phyloP scores from a whole-genome alignment of 2,113 vertebrate species.

The Potamarius usumacintae region DNA sequence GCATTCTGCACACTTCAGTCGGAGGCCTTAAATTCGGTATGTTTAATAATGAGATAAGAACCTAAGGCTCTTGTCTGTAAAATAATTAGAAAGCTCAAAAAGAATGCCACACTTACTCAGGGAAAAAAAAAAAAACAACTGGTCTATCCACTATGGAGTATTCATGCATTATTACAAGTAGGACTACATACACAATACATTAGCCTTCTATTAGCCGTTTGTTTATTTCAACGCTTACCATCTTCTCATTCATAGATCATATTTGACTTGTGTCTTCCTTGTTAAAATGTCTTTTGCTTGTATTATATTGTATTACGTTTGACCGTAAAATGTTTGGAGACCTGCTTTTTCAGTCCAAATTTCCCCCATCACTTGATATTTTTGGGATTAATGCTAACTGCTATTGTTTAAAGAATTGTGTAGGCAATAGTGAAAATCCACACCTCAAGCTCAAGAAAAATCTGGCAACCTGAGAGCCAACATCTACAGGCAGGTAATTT shows the following conservation, averaged over 20 bases:
- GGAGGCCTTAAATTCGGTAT: neutral
- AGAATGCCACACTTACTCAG: neutral
- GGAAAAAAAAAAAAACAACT: neutral
- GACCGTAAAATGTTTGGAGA: neutral
- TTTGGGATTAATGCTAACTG: neutral
- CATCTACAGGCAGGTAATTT: neutral
- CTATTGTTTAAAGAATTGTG: neutral
- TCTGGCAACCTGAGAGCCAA: neutral
- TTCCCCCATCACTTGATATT: neutral
- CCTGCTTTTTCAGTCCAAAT: neutral
- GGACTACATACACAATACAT: neutral
- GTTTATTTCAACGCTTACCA: neutral
- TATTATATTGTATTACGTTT: too few relatives aligned
- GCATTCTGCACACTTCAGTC: neutral
- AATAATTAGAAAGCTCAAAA: neutral
- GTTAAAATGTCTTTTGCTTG: neutral
- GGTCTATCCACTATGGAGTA: neutral
- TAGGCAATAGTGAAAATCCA: neutral
- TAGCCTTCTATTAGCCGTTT: neutral
- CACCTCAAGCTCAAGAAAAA: neutral
- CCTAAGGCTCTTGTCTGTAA: neutral
- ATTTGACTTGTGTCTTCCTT: neutral
- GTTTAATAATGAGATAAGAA: neutral
- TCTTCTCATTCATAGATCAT: neutral
- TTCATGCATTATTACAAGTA: neutral